Percentiles rank a stretch among this genome's conserved stretches.
These are phyloP conservation scores for Busseola fusca DNA, from an alignment of 2,888 invertebrate genomes.

Conservation along the genomic window DNA sequence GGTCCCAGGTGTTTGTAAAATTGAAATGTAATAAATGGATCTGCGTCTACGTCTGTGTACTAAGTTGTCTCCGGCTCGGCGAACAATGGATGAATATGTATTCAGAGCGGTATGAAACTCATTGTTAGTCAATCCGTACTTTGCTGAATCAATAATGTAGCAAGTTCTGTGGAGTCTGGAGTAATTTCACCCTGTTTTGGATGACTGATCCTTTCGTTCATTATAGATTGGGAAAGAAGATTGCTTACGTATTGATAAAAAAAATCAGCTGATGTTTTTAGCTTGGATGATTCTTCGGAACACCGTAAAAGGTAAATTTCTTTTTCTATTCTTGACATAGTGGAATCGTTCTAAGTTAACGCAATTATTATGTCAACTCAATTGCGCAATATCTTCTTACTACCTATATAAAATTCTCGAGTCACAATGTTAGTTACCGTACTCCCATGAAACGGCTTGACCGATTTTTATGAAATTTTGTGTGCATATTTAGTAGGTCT, in stretches of 20 bases:
- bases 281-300: neutral
- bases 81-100: slow-evolving; percentile 55
- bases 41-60: slow-evolving; percentile 40
- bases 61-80: slow-evolving; percentile 33
- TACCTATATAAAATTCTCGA: too few relatives aligned
- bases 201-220: slow-evolving; percentile 23
- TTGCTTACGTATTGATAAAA: slow-evolving; percentile 5
- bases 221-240: slow-evolving; percentile 20
- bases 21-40: slow-evolving; percentile 54
- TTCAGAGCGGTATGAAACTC: slow-evolving; percentile 43
- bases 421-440: too few relatives aligned
- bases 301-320: neutral
- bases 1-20: slow-evolving; percentile 47
- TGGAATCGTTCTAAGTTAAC: neutral
- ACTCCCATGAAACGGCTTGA: too few relatives aligned
- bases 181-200: slow-evolving; percentile 30
- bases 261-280: neutral
- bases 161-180: slow-evolving; percentile 37
- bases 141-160: slow-evolving; percentile 45
- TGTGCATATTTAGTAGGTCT: too few relatives aligned
- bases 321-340: neutral
- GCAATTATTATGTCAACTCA: too few relatives aligned
- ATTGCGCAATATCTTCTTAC: neutral
- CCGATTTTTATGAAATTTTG: too few relatives aligned
- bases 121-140: slow-evolving; percentile 52